Base-by-base conservation (phyloP, 1,140 invertebrate genomes). In the Lepidurus couesii region DNA sequence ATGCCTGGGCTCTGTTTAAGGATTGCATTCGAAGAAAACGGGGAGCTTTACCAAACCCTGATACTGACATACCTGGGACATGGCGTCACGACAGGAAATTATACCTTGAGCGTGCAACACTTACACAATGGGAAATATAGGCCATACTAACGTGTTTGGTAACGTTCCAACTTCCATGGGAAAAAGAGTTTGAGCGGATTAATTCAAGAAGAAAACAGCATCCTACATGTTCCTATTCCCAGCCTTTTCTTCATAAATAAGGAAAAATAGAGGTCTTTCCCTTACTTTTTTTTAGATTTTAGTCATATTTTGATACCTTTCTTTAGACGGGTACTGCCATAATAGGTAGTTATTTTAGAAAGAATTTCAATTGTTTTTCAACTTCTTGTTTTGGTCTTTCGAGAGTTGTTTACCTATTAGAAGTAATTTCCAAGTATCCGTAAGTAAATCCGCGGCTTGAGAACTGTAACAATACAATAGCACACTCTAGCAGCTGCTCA, bases 1-100 rank as follows among this genome's bases (percentile, higher is more conserved):
- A 65, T 16, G 53, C 16, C 53, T 65, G 6, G 7, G 53, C 53
- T 65, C 21, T 65, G 21, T 21, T 65, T 65, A 21, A n/a, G 53
- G 53, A 65, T 65, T 65, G 53, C 53, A 21, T 65, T 65, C 53
- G 16, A 4, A 34, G 34, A 34, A 34, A 34, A 34, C 13, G 1
- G 7, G 53, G 21, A 65, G 4, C 21, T 10, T 65, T 65, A 65
- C 53, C 53, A 65, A 65, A 65, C 53, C 13, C 53, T 65, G 53
- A 65, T 65, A 65, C 16, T 65, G 53, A 65, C 53, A 65, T 65
- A 65, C 53, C 53, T 65, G 53, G 21, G 53, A 65, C 53, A 65
- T n/a, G 6, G 21, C 53, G 53, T 65, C 53, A 65, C 53, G 53
- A 65, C 53, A 65, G 53, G 53, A 65, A 65, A 65, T 65, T 65